Percentiles rank a stretch among this genome's conserved stretches.
Conservation (phyloP, 2,888 invertebrate species). For the Mantis religiosa region DNA sequence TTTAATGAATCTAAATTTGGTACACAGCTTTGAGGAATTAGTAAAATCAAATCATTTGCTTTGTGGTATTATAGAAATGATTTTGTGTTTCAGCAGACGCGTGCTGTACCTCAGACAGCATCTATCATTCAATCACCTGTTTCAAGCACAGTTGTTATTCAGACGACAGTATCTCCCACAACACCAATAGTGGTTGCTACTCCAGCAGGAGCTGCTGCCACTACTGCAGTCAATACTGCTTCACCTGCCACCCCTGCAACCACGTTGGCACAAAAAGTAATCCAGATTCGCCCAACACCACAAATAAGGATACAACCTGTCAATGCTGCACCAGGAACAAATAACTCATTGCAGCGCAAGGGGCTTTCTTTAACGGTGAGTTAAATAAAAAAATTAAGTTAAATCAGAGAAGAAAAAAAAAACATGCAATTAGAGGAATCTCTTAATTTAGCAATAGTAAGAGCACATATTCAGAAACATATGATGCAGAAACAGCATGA, state of each 20-base stretch:
- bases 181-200: not conserved
- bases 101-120: not conserved
- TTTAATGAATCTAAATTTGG: too few species aligned
- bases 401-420: too few species aligned
- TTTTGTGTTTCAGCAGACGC: not conserved
- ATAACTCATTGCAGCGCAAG: constrained; percentile 54
- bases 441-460: too few species aligned
- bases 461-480: too few species aligned
- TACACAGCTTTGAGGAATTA: too few species aligned
- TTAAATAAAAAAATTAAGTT: not conserved
- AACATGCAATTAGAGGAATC: too few species aligned
- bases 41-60: too few species aligned
- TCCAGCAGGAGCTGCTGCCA: constrained; percentile 13
- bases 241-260: constrained; percentile 32
- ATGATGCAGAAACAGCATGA: too few species aligned
- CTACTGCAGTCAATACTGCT: not conserved
- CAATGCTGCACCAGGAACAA: constrained; percentile 40
- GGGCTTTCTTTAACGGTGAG: constrained; percentile 67
- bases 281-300: constrained; percentile 35
- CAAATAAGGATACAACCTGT: constrained; percentile 52
- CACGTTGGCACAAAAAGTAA: constrained; percentile 26
- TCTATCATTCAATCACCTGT: not conserved
- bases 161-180: constrained; percentile 39
- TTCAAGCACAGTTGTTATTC: not conserved
- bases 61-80: not conserved